phyloP scores from a whole-genome alignment of 2,888 invertebrate genomes.

The Electrophaes corylata region DNA sequence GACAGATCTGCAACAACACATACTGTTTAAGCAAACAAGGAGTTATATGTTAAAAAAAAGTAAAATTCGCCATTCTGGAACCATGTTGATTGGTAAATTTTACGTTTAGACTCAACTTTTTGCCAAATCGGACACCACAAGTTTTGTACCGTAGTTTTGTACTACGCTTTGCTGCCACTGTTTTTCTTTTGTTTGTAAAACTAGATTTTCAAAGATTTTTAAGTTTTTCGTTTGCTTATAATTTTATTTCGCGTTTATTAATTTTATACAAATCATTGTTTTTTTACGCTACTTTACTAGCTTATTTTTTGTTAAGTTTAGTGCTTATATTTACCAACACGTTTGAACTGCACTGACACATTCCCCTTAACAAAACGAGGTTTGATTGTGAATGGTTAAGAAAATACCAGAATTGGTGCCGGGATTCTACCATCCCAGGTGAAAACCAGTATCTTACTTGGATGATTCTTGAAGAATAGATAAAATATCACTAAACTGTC shows the following conservation, averaged over 20 bases:
- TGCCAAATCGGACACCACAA: not conserved
- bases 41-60: not conserved
- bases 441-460: no score
- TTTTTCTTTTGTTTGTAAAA: not conserved
- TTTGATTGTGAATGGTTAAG: no score
- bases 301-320: slow-evolving; percentile 9
- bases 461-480: no score
- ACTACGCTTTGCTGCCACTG: not conserved
- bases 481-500: no score
- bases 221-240: not conserved
- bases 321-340: not conserved
- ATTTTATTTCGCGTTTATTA: not conserved
- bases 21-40: no score
- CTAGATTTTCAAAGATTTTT: not conserved
- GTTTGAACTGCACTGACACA: slow-evolving; percentile 1
- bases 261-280: not conserved
- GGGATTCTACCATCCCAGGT: no score
- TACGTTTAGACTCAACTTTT: not conserved
- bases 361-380: no score
- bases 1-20: no score
- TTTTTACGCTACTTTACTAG: not conserved
- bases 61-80: not conserved
- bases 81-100: not conserved
- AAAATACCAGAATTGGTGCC: no score
- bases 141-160: not conserved